These are phyloP conservation scores for Acheta domesticus DNA, from an alignment of 2,888 invertebrate species.

Conservation along the genomic window DNA sequence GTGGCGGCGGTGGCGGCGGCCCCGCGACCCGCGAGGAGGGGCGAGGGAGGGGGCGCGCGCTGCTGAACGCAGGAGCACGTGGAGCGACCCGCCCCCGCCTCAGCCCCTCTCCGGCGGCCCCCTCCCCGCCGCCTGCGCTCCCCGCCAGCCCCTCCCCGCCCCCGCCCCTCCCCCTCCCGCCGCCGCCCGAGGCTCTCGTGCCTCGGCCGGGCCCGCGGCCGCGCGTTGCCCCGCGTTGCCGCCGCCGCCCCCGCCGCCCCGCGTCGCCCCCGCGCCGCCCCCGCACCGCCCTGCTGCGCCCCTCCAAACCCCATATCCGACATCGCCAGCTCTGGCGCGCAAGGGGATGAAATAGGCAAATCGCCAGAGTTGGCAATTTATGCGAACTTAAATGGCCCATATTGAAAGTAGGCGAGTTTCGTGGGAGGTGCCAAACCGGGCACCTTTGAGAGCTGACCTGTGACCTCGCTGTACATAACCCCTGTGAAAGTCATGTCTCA, in stretches of 20 bases:
- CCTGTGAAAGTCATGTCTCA: too few relatives aligned
- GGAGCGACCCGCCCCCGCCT: not conserved
- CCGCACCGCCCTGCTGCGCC: conserved; percentile 4
- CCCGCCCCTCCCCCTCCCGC: not conserved
- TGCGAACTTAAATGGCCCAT: not conserved
- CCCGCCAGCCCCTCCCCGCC: not conserved
- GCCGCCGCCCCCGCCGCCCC: not conserved
- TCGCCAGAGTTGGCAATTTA: not conserved
- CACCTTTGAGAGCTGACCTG: not conserved
- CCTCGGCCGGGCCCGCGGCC: not conserved
- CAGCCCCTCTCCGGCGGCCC: not conserved
- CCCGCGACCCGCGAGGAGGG: not conserved
- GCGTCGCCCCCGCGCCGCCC: conserved; percentile 1
- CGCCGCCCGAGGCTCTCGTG: not conserved
- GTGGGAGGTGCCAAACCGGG: not conserved
- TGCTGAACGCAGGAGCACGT: conserved; percentile 7
- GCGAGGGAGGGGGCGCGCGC: conserved; percentile 6
- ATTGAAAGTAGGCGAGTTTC: not conserved
- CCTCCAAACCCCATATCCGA: not conserved
- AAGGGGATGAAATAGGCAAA: too few relatives aligned
- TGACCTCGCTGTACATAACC: too few relatives aligned
- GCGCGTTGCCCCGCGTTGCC: not conserved
- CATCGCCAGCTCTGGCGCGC: too few relatives aligned
- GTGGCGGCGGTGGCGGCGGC: not conserved
- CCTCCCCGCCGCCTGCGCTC: not conserved